Conservation (phyloP, 1,140 invertebrate genomes). For the Mamestra configurata region DNA sequence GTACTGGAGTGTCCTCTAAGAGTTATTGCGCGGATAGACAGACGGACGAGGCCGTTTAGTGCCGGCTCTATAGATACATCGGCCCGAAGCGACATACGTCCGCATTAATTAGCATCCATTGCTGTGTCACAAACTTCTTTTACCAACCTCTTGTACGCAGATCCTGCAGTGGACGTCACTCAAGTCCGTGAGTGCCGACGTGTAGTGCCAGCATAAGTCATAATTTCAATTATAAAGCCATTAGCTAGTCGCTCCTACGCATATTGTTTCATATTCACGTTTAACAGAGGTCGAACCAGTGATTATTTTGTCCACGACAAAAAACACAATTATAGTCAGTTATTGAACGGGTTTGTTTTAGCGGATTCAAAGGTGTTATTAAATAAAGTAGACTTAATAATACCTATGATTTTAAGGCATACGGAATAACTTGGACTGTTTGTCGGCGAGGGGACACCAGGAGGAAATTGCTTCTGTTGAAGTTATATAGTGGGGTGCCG, state of each 20-base stretch:
- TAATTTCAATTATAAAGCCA: conserved; percentile 63
- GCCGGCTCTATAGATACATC: conserved; percentile 13
- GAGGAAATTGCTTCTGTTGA: not conserved
- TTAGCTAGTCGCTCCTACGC: conserved; percentile 58
- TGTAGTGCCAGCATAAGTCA: conserved; percentile 41
- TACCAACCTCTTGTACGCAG: not conserved
- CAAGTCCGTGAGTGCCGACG: not conserved
- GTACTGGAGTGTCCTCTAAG: conserved; percentile 34
- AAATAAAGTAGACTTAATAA: conserved; percentile 49
- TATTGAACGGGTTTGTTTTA: conserved; percentile 50
- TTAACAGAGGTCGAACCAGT: conserved; percentile 54
- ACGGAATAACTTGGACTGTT: not conserved
- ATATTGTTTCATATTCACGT: conserved; percentile 55
- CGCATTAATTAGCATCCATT: not conserved
- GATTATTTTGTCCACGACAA: conserved; percentile 53
- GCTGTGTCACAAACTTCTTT: not conserved
- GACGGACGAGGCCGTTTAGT: conserved; percentile 45
- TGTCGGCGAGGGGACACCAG: not conserved
- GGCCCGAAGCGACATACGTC: not conserved
- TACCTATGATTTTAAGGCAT: conserved; percentile 25
- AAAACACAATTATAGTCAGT: conserved; percentile 54
- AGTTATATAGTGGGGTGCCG: not conserved
- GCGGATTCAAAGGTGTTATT: conserved; percentile 41
- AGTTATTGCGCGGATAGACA: conserved; percentile 27
- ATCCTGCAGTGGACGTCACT: not conserved